These are phyloP conservation scores for Danio albolineatus DNA, from an alignment of 2,797 vertebrate species.

Conservation along the genomic window DNA sequence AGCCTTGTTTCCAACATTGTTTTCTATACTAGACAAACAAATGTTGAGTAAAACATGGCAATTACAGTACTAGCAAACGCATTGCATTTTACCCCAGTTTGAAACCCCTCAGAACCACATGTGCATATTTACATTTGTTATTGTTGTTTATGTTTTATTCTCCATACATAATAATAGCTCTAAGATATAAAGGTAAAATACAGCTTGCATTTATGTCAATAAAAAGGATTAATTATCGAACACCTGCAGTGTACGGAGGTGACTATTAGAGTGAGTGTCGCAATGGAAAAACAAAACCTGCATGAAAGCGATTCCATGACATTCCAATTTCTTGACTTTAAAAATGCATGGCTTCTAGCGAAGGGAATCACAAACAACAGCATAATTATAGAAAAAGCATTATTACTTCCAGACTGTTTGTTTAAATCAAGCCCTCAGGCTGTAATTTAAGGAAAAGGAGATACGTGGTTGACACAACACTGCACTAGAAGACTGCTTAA, in stretches of 20 bases:
- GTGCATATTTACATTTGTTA: constrained; percentile 19
- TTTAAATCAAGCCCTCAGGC: constrained; percentile 40
- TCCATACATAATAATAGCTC: constrained; percentile 20
- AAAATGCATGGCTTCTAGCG: constrained; percentile 5
- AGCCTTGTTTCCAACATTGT: no score
- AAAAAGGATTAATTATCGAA: constrained; percentile 11
- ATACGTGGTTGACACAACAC: constrained; percentile 7
- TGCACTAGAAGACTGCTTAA: neutral
- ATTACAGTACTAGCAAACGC: no score
- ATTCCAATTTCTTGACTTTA: constrained; percentile 3
- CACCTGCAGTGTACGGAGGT: constrained; percentile 18
- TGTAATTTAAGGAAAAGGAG: constrained; percentile 17
- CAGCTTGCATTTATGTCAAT: constrained; percentile 2
- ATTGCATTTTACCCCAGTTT: no score
- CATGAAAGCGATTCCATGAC: neutral
- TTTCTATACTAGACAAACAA: no score
- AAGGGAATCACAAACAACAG: constrained; percentile 4
- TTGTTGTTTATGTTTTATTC: neutral
- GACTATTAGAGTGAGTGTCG: constrained; percentile 9
- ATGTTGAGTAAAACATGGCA: no score
- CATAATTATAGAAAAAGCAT: constrained; percentile 20
- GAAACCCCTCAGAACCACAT: neutral
- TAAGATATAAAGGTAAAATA: constrained; percentile 24
- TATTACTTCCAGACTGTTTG: constrained; percentile 43
- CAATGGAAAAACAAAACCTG: constrained; percentile 33